Evolutionary conservation across 2,113 vertebrate genomes (phyloP).

Genomic region (Addax nasomaculatus): DNA sequence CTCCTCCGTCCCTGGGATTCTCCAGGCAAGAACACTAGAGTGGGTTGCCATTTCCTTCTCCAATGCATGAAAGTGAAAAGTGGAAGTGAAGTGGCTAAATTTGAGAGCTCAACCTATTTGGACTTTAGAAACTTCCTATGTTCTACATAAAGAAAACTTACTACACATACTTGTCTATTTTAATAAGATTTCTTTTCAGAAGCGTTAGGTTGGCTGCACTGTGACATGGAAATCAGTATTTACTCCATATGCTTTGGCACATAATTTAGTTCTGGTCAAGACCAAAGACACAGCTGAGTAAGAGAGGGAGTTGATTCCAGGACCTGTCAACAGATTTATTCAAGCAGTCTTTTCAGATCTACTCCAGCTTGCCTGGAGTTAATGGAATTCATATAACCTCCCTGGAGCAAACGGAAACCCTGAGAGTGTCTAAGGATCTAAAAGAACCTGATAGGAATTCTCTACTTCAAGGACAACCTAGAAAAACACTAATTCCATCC

Average conservation of each 20-base stretch:
- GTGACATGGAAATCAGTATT: not conserved
- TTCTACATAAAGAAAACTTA: not conserved
- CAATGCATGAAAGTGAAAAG: not conserved
- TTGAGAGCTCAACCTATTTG: not conserved
- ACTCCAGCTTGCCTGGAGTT: not conserved
- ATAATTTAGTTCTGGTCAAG: not conserved
- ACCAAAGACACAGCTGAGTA: constrained; percentile 23
- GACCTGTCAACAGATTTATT: constrained; percentile 20
- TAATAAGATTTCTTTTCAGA: constrained; percentile 13
- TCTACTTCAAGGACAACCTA: constrained; percentile 16
- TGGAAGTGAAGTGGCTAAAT: not conserved
- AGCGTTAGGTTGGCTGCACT: not conserved
- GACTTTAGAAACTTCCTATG: constrained; percentile 2
- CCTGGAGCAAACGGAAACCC: not conserved
- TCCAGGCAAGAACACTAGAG: not conserved
- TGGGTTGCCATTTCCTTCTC: not conserved
- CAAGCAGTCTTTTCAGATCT: constrained; percentile 17
- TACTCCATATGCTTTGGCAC: not conserved
- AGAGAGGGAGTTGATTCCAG: not conserved
- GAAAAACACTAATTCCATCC: not conserved
- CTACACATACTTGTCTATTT: not conserved
- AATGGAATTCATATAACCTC: not conserved
- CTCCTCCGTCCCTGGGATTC: not conserved
- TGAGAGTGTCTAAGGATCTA: not conserved
- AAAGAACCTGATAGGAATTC: not conserved